Base-by-base conservation (phyloP, 1,140 invertebrate genomes). In the Spodoptera frugiperda region DNA sequence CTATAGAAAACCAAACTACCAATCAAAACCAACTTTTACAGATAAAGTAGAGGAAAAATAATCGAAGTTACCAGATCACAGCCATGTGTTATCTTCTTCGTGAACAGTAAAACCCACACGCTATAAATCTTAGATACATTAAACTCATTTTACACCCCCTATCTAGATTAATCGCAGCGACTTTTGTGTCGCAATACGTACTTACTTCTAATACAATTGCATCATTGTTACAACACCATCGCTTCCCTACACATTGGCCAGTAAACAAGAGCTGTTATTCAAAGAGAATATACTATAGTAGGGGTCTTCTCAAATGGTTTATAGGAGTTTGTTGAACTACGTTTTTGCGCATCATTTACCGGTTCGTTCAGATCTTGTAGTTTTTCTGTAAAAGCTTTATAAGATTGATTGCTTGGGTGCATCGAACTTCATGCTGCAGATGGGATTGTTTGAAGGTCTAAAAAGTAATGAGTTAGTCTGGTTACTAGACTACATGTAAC, bases 301-400 rank as follows among this genome's bases (percentile, higher is more conserved):
- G 10, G 30, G 19, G 21, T 61, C 55, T 76, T 68, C 39, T 74
- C 15, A 39, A 59, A 8, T 21, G 30, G 75, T 61, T 51, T 30
- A 54, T 83, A 51, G 65, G 49, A 81, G 89, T 91, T 86, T 86
- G 79, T 89, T 89, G 89, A 91, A 91, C 89, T 70, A 68, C 65
- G 77, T 89, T 91, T 91, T 91, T 91, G 82, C 85, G 84, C 78
- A 77, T 57, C 78, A 70, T 74, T 81, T 84, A 84, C 84, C 85
- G 86, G 84, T 89, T 82, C 82, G 86, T 82, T 89, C 33, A 46
- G 49, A 72, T 70, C 68, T 51, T 54, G 39, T 46, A 75, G 76
- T 82, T 84, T 84, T 78, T 83, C 75, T 80, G 77, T 71, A 61
- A 53, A 55, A 15, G 54, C 76, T 85, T 83, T 86, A 81, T 54